These are phyloP conservation scores for Callithrix jacchus DNA, from an alignment of 2,113 vertebrate species.

Conservation along the genomic window DNA sequence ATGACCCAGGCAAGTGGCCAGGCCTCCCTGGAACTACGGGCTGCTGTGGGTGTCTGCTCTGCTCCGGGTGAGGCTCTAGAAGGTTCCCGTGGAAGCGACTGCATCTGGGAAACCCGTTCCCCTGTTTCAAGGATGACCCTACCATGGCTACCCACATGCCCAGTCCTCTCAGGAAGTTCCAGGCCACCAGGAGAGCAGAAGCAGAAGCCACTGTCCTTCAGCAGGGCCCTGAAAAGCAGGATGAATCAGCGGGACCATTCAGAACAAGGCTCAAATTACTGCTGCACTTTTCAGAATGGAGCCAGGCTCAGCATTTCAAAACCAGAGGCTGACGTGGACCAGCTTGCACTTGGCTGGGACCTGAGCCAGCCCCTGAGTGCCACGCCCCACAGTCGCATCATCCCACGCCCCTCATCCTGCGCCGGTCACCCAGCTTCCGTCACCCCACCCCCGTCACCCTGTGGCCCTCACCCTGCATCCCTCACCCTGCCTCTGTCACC, in stretches of 20 bases:
- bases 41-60: not conserved
- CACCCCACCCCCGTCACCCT: fast-evolving
- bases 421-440: too few species aligned
- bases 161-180: not conserved
- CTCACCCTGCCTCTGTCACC: too few species aligned
- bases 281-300: not conserved
- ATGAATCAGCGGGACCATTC: not conserved
- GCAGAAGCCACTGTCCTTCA: not conserved
- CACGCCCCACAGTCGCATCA: not conserved
- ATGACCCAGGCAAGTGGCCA: not conserved
- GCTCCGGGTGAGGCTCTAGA: constrained; percentile 28
- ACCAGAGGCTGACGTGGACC: not conserved
- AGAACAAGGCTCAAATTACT: not conserved
- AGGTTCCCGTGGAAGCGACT: constrained; percentile 70
- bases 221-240: not conserved
- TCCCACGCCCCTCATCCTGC: fast-evolving
- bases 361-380: not conserved
- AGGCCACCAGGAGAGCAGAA: not conserved
- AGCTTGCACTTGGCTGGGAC: not conserved
- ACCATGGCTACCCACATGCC: not conserved
- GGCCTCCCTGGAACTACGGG: too few species aligned
- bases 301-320: not conserved
- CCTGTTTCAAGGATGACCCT: constrained; percentile 61
- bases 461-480: fast-evolving
- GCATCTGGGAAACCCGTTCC: constrained; percentile 61